Evolutionary conservation across 2,797 vertebrate genomes (phyloP), one percentile per base, ranked within the genome.

Genomic region (Protonibea diacanthus): DNA sequence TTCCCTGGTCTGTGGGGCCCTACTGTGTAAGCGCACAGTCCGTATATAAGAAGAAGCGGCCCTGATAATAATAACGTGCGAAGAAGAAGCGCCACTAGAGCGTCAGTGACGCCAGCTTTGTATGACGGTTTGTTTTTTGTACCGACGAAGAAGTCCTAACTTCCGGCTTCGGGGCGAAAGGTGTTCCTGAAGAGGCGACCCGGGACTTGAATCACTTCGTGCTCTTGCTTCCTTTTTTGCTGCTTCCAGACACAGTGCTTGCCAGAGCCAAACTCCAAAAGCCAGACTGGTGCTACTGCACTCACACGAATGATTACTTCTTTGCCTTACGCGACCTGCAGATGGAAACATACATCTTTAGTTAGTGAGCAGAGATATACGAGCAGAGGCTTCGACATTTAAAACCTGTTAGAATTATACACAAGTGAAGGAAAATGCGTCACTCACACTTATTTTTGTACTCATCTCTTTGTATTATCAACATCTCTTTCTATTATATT

Each of bases 311-410:
- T n/a, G n/a, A n/a, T n/a, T n/a, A n/a, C n/a, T n/a, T n/a, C n/a
- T n/a, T n/a, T 1, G 85, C 93, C 4, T 87, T 63, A n/a, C 80
- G 68, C 63, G n/a, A 95, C 95, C 95, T 96, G 85, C 56, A 70
- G 60, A 81, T 25, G 47, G 14, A 42, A 67, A 74, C 2, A 5
- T 4, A 56, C 20, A 56, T 7, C 8, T 47, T 53, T 1, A 57
- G 33, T 27, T 8, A 3, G 40, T 38, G 38, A 38, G 45, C 53
- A 27, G n/a, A 5, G 5, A 33, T 1, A 0, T 13, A 40, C 38
- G n/a, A 58, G 20, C 49, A 17, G 45, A 59, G 47, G 25, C n/a
- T 20, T 42, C n/a, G 1, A 56, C 2, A 13, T 57, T 68, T 10
- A 49, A 76, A 42, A 42, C 25, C 18, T 10, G 27, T 38, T 57